Evolutionary conservation across 2,888 invertebrate species (phyloP).

Genomic region (Athalia rosae): DNA sequence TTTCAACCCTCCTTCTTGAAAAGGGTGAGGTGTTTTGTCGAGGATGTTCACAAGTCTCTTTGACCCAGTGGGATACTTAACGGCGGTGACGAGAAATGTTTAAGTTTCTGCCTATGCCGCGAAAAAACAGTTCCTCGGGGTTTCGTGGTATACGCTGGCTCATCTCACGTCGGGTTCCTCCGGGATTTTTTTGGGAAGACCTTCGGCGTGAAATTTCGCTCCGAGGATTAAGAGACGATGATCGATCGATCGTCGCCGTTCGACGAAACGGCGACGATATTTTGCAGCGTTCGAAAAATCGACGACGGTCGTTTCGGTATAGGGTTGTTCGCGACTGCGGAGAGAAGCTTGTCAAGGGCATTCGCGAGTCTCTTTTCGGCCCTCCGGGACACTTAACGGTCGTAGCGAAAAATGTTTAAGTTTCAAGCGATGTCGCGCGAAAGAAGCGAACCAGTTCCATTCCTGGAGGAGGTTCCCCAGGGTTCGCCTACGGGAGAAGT

Average conservation of each 20-base stretch:
- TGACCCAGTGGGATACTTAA: slow-evolving; percentile 20
- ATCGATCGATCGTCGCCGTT: slow-evolving; percentile 26
- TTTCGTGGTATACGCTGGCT: slow-evolving; percentile 24
- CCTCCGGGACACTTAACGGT: slow-evolving; percentile 41
- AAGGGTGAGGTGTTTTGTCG: neutral
- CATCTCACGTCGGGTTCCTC: neutral
- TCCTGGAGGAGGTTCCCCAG: slow-evolving; percentile 8
- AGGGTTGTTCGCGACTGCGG: neutral
- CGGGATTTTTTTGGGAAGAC: slow-evolving; percentile 5
- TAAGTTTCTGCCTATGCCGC: slow-evolving; percentile 23
- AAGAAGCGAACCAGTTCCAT: slow-evolving; percentile 10
- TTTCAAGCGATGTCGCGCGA: slow-evolving; percentile 32
- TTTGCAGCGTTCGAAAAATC: neutral
- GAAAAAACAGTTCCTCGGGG: slow-evolving; percentile 23
- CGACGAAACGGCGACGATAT: slow-evolving; percentile 19
- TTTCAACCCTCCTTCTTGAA: neutral
- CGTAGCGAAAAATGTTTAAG: slow-evolving; percentile 43
- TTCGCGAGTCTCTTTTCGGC: slow-evolving; percentile 20
- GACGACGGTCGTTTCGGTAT: slow-evolving; percentile 1
- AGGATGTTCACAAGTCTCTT: slow-evolving; percentile 22
- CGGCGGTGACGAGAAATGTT: slow-evolving; percentile 32
- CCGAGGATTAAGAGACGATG: slow-evolving; percentile 9
- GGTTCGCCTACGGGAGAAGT: slow-evolving; percentile 36
- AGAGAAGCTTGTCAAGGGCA: slow-evolving; percentile 5
- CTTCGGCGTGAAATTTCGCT: slow-evolving; percentile 28